Conservation (phyloP, 1,140 invertebrate species). For the Littorina saxatilis region DNA sequence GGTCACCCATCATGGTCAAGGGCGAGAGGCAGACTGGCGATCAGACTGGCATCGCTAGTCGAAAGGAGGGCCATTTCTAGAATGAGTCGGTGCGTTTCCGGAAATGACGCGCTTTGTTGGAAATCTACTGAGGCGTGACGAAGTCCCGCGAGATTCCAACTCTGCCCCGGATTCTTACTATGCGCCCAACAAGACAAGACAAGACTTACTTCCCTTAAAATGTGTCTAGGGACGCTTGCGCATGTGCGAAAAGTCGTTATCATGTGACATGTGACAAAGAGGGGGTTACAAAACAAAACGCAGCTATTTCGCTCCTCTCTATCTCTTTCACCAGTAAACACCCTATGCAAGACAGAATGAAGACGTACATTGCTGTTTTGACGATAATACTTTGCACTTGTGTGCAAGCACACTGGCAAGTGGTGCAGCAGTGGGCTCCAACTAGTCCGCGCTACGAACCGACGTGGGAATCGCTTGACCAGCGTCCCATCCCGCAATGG, state of each 20-base stretch:
- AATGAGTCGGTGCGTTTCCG: too few relatives aligned
- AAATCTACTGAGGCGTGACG: too few relatives aligned
- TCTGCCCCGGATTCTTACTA: too few relatives aligned
- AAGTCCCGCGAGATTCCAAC: too few relatives aligned
- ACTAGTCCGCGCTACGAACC: slow-evolving; percentile 56
- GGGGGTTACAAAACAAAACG: too few relatives aligned
- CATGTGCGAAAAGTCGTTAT: background rate
- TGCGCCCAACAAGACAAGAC: too few relatives aligned
- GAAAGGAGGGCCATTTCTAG: too few relatives aligned
- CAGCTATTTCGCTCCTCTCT: too few relatives aligned
- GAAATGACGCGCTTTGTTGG: too few relatives aligned
- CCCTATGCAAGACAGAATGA: background rate
- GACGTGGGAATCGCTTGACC: slow-evolving; percentile 74
- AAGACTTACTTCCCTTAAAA: background rate
- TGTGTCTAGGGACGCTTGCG: background rate
- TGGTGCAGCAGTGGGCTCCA: background rate
- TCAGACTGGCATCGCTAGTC: too few relatives aligned
- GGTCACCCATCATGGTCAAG: too few relatives aligned
- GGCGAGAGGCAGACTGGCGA: too few relatives aligned
- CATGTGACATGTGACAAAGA: background rate
- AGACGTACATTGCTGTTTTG: background rate
- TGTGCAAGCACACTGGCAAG: background rate
- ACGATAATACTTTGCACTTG: background rate
- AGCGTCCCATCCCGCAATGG: slow-evolving; percentile 74
- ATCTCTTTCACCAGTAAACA: background rate